These are phyloP conservation scores for Chaenocephalus aceratus DNA, from an alignment of 2,113 vertebrate species.

Conservation along the genomic window DNA sequence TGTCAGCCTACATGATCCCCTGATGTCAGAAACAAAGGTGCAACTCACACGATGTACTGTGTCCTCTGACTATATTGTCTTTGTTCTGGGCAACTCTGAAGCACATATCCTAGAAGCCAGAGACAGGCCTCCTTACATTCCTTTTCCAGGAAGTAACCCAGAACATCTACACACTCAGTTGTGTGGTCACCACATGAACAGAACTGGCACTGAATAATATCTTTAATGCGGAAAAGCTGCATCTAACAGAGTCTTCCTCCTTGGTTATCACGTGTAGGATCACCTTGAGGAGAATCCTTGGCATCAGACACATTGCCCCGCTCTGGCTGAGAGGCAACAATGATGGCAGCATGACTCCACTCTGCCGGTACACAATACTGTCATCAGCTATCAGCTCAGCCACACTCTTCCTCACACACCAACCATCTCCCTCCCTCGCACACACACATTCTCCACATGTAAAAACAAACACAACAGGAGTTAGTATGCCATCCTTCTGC, in stretches of 20 bases:
- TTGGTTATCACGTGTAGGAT: constrained; percentile 39
- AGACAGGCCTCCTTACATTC: not conserved
- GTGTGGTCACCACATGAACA: not conserved
- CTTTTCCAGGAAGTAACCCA: not conserved
- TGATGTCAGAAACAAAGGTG: no score
- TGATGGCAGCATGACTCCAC: constrained; percentile 58
- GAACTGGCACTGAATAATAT: not conserved
- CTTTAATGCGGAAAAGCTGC: not conserved
- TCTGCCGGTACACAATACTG: constrained; percentile 54
- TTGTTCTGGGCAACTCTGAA: no score
- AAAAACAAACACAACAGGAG: constrained; percentile 56
- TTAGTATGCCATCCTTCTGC: constrained; percentile 36
- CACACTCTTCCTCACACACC: constrained; percentile 28
- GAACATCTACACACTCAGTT: not conserved
- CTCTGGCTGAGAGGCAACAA: constrained; percentile 51
- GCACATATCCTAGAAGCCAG: no score
- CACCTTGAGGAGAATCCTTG: constrained; percentile 52
- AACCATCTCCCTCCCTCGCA: not conserved
- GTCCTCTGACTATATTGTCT: no score
- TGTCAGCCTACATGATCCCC: no score
- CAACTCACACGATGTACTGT: no score
- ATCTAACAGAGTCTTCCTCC: not conserved
- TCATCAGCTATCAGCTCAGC: constrained; percentile 59
- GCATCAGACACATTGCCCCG: constrained; percentile 22
- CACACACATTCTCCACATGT: constrained; percentile 14